Evolutionary conservation across 2,888 invertebrate species (phyloP), one percentile per base, ranked within the genome.

Genomic region (Agriopis aurantiaria): DNA sequence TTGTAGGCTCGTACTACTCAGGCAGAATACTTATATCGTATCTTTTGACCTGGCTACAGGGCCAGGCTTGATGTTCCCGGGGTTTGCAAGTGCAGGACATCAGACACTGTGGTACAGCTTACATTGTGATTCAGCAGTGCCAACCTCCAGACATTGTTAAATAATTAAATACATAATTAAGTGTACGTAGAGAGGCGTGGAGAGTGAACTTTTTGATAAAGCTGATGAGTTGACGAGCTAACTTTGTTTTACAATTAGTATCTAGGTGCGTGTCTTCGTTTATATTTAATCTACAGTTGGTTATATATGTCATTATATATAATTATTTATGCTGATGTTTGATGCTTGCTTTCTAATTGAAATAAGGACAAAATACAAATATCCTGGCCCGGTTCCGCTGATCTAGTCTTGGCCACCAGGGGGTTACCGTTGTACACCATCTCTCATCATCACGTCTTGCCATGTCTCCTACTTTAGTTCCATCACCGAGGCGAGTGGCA

Each of bases 111-210:
- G 8, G 0, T 33, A 10, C 10, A 46, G 33, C 57, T 2, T 52
- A 56, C 9, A 57, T 40, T 57, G 17, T 17, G 51, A 62, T 62
- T 51, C 57, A 46, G 14, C 53, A 52, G 63, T 48, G 49, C 62
- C 57, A 63, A 59, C 63, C 68, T 68, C 48, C 23, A 69, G 60
- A 69, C 64, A 69, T 64, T 69, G 59, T 64, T 69, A 55, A 69
- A 69, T 69, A 64, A 69, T 69, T 69, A 69, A 68, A 68, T 59
- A 68, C 52, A 63, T 68, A 64, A 64, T 68, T 3, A 64, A 69
- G 64, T n/a, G 55, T 56, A 51, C 59, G 48, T 43, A 41, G 59
- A 23, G 33, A 48, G 41, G 10, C 14, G 57, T 17, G 33, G 46
- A 49, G 51, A 52, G 68, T n/a, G 48, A 63, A 68, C 68, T 62